A percentile compares a stretch with the other conserved stretches of the same genome.
Conservation (phyloP, 1,140 invertebrate species). For the Meloidogyne chitwoodi region DNA sequence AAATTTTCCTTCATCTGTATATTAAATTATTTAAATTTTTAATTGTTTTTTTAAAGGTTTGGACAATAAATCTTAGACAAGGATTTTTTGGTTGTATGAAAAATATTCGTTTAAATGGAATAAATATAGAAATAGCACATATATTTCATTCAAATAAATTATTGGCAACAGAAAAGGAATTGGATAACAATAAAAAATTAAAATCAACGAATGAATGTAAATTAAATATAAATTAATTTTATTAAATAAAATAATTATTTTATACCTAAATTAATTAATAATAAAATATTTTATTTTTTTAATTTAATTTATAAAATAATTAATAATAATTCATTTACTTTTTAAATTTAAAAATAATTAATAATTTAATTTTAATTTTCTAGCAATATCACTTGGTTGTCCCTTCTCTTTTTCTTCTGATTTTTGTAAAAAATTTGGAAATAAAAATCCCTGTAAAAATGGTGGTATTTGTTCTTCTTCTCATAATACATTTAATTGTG, state of each 20-base stretch:
- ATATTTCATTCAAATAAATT: conserved; percentile 24
- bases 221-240: neutral
- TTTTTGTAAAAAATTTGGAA: conserved; percentile 66
- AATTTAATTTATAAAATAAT: too few species aligned
- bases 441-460: conserved; percentile 86
- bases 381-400: conserved; percentile 34
- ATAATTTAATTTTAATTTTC: too few species aligned
- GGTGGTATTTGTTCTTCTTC: conserved; percentile 82
- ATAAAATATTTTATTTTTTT: too few species aligned
- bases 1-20: conserved; percentile 70
- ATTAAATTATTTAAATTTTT: neutral
- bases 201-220: neutral
- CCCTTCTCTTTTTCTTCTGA: conserved; percentile 61
- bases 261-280: too few species aligned
- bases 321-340: too few species aligned
- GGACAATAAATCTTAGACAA: conserved; percentile 80
- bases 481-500: conserved; percentile 92
- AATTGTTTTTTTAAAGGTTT: conserved; percentile 64
- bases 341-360: too few species aligned
- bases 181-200: neutral
- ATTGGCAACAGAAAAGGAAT: neutral
- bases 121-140: conserved; percentile 74
- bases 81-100: conserved; percentile 92
- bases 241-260: too few species aligned
- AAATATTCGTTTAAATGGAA: conserved; percentile 85